A percentile compares a stretch with the other conserved stretches of the same genome.
Evolutionary conservation across 2,797 vertebrate species (phyloP).

Genomic region (Oryzias sinensis): DNA sequence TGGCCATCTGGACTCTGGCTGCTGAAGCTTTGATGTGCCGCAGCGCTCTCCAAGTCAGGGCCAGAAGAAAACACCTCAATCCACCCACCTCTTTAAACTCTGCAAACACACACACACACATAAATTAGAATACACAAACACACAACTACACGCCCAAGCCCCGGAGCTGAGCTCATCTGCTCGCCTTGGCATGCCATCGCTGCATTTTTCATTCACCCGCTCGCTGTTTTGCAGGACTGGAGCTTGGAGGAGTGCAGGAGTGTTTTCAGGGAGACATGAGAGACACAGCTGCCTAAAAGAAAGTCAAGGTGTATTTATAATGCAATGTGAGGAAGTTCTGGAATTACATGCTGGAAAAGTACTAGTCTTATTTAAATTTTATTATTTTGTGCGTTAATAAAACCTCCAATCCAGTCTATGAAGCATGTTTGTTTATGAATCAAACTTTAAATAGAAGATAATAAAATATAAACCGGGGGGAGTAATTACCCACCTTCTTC

Average conservation of each 20-base stretch:
- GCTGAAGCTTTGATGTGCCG: constrained; percentile 6
- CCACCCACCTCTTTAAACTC: constrained; percentile 16
- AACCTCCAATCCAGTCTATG: too few relatives aligned
- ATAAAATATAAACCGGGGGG: background rate
- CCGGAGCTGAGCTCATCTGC: constrained; percentile 39
- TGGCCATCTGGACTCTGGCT: background rate
- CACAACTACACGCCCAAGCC: constrained; percentile 8
- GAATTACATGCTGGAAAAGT: background rate
- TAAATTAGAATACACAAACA: background rate
- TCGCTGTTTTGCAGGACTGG: constrained; percentile 14
- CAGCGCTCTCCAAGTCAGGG: constrained; percentile 27
- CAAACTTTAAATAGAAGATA: background rate
- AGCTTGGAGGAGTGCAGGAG: constrained; percentile 39
- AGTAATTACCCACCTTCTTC: background rate
- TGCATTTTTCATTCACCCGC: constrained; percentile 43
- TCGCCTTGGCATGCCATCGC: constrained; percentile 1
- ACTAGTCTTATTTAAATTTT: background rate
- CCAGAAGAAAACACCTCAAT: constrained; percentile 21
- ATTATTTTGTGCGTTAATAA: background rate
- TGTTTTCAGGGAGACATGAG: constrained; percentile 12
- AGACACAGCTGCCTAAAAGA: constrained; percentile 21
- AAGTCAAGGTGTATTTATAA: constrained; percentile 6
- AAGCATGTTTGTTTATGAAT: too few relatives aligned
- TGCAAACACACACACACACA: background rate
- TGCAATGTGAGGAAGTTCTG: background rate